Evolutionary conservation across 2,888 invertebrate species (phyloP).

Genomic region (Eupithecia abbreviata): DNA sequence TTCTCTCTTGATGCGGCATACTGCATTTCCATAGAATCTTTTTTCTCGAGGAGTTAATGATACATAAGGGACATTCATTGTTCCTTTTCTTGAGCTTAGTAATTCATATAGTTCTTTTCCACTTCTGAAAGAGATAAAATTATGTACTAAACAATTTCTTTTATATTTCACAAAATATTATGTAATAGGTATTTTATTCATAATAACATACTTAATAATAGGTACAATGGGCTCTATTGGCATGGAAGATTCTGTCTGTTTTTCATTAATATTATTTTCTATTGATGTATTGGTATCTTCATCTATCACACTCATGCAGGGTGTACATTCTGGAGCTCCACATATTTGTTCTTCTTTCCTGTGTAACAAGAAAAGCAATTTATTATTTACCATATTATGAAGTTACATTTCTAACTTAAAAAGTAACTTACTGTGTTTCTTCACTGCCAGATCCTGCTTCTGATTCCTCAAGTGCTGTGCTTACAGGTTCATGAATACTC

Average conservation of each 20-base stretch:
- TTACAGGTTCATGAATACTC: slow-evolving; percentile 1
- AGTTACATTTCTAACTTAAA: not conserved
- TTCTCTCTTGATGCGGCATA: slow-evolving; percentile 60
- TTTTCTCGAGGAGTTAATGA: slow-evolving; percentile 54
- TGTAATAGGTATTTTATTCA: not conserved
- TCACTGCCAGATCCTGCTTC: not conserved
- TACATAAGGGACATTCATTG: slow-evolving; percentile 12
- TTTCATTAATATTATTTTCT: slow-evolving; percentile 10
- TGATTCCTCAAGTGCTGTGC: not conserved
- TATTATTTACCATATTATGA: not conserved
- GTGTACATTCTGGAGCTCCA: slow-evolving; percentile 5
- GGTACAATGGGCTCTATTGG: slow-evolving; percentile 52
- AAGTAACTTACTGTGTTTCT: slow-evolving; percentile 7
- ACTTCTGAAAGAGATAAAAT: slow-evolving; percentile 51
- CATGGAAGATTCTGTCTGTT: slow-evolving; percentile 13
- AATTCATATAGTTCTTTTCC: slow-evolving; percentile 64
- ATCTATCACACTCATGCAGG: slow-evolving; percentile 15
- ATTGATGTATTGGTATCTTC: slow-evolving; percentile 23
- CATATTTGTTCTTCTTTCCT: slow-evolving; percentile 18
- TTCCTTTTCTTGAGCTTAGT: slow-evolving; percentile 43
- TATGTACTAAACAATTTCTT: not conserved
- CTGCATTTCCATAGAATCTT: slow-evolving; percentile 58
- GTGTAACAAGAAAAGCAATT: slow-evolving; percentile 11
- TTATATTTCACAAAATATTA: not conserved
- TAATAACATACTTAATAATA: slow-evolving; percentile 49